Base-by-base conservation (phyloP, 2,888 invertebrate genomes). In the Meteorus colon region DNA sequence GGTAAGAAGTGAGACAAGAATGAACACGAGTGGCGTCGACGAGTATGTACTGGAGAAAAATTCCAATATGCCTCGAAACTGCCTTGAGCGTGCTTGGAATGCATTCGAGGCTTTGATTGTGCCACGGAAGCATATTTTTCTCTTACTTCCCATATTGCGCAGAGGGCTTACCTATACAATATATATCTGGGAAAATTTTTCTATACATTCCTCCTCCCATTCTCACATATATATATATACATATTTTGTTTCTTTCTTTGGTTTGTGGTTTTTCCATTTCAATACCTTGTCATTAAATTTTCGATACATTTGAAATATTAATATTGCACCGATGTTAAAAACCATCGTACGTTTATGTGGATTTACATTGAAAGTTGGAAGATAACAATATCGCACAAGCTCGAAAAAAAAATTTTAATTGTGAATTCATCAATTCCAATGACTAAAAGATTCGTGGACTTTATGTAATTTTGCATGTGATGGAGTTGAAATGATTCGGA, bases 21-120 rank as follows among this genome's bases (percentile, higher is more conserved):
- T 55, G n/a, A n/a, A 48, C 8, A 72, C 60, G 34, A 41, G 51
- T 45, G 34, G 73, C 51, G 67, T 51, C 69, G 63, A 62, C 29
- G 70, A 72, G 69, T 78, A 72, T 78, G 60, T 79, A 77, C 76
- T 76, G 81, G 81, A 79, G 82, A 84, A 86, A 87, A 86, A 86
- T 87, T 87, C 86, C 88, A 88, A 88, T 88, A 88, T 87, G 85
- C 84, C 84, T 84, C 81, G 84, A 84, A 84, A 85, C 84, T 86
- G 84, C 80, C 79, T 81, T 80, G 84, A 81, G 83, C 87, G 86
- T 86, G 86, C 85, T 83, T 82, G 83, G 87, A 88, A 88, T 88
- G 87, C 86, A 86, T 87, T 85, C 84, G 81, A 80, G 82, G 84
- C 85, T 86, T 85, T 87, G 88, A 88, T 88, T 88, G 88, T 88